A percentile compares a stretch with the other conserved stretches of the same genome.
phyloP scores from a whole-genome alignment of 2,797 vertebrate genomes.

The Simalia tracyae region DNA sequence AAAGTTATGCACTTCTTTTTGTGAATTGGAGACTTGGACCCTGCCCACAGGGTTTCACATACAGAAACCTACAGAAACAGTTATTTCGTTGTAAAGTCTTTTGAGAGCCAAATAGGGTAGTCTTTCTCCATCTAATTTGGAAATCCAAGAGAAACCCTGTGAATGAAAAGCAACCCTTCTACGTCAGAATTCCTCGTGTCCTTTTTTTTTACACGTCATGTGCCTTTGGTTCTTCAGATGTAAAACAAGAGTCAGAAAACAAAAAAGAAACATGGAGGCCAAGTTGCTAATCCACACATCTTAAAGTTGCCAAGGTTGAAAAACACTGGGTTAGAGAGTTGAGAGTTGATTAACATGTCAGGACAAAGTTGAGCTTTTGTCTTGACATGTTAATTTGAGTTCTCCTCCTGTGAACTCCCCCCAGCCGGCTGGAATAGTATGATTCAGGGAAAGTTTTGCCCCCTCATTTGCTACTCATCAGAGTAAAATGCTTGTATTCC shows the following conservation, averaged over 20 bases:
- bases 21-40: not conserved
- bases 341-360: too few species aligned
- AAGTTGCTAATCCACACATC: not conserved
- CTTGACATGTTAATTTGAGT: not conserved
- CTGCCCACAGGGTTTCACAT: not conserved
- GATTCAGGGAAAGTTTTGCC: not conserved
- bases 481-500: too few species aligned
- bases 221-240: not conserved
- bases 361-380: not conserved
- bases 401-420: not conserved
- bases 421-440: not conserved
- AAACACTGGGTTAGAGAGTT: too few species aligned
- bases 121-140: not conserved
- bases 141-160: not conserved
- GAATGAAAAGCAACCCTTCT: too few species aligned
- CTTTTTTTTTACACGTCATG: not conserved
- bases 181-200: not conserved
- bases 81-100: not conserved
- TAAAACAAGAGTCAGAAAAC: not conserved
- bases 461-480: too few species aligned
- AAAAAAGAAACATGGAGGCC: not conserved
- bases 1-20: not conserved
- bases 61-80: not conserved
- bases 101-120: not conserved
- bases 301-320: too few species aligned